Conservation (phyloP, 2,797 vertebrate species). For the Cuniculus paca region DNA sequence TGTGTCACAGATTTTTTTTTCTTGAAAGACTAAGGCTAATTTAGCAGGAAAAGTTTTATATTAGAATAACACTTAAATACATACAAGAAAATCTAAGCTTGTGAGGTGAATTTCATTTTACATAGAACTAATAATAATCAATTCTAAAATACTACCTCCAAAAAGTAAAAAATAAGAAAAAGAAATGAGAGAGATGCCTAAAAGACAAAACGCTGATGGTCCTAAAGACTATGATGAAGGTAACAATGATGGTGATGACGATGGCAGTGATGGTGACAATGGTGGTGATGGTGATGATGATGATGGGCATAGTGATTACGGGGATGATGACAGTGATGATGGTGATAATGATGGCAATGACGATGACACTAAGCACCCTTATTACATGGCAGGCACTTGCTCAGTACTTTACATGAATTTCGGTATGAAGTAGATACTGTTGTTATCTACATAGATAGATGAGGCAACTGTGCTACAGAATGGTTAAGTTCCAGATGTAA, state of each 20-base stretch:
- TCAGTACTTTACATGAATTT: not conserved
- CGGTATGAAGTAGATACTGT: not conserved
- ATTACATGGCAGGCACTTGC: not conserved
- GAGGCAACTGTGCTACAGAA: not conserved
- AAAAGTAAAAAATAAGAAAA: not conserved
- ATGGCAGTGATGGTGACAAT: not conserved
- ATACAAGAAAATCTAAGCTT: slow-evolving; percentile 9
- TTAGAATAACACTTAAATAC: slow-evolving; percentile 19
- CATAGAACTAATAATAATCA: not conserved
- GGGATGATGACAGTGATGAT: not conserved
- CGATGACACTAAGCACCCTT: not conserved
- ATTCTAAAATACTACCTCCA: not conserved
- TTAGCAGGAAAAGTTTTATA: slow-evolving; percentile 50
- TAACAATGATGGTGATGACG: not conserved
- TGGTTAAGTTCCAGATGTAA: not conserved
- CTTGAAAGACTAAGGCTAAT: slow-evolving; percentile 47
- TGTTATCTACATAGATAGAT: not conserved
- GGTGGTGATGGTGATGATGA: not conserved
- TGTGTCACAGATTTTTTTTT: not conserved
- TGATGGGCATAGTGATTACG: not conserved
- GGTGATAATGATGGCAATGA: not conserved
- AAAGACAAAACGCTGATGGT: not conserved
- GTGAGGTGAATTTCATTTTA: not conserved
- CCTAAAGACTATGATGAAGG: not conserved
- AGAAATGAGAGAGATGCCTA: not conserved